Evolutionary conservation across 2,888 invertebrate species (phyloP).

Genomic region (Cabera pusaria): DNA sequence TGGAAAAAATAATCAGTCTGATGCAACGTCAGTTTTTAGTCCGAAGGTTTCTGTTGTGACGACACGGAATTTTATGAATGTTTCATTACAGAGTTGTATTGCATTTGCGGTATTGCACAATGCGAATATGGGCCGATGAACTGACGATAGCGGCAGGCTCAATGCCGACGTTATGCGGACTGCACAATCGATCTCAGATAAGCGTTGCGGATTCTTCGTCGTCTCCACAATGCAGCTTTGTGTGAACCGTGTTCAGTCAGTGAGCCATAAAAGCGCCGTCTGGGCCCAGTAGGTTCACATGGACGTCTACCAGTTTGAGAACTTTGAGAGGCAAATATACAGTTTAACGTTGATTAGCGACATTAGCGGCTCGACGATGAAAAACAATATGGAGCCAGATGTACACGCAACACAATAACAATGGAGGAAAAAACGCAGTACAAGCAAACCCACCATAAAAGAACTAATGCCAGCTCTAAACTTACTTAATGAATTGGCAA

Average conservation of each 20-base stretch:
- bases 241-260: slow-evolving; percentile 21
- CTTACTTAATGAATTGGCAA: slow-evolving; percentile 5
- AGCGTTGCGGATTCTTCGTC: slow-evolving; percentile 35
- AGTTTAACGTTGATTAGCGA: slow-evolving; percentile 17
- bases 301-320: slow-evolving; percentile 15
- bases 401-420: neutral
- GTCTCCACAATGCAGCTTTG: slow-evolving; percentile 29
- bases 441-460: slow-evolving; percentile 13
- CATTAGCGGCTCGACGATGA: slow-evolving; percentile 12
- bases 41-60: slow-evolving; percentile 24
- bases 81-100: slow-evolving; percentile 31
- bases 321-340: slow-evolving; percentile 14
- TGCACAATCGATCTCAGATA: slow-evolving; percentile 44
- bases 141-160: slow-evolving; percentile 39
- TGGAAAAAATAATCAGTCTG: slow-evolving; percentile 14
- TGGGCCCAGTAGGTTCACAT: slow-evolving; percentile 24
- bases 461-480: too few species aligned
- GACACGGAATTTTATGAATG: slow-evolving; percentile 29
- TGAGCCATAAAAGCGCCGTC: slow-evolving; percentile 17
- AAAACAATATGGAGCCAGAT: too few species aligned
- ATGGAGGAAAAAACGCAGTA: too few species aligned
- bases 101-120: slow-evolving; percentile 39
- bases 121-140: slow-evolving; percentile 44
- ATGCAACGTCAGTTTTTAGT: slow-evolving; percentile 24
- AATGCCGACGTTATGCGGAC: slow-evolving; percentile 38